Conservation (phyloP, 2,797 vertebrate species). For the Trachurus trachurus region DNA sequence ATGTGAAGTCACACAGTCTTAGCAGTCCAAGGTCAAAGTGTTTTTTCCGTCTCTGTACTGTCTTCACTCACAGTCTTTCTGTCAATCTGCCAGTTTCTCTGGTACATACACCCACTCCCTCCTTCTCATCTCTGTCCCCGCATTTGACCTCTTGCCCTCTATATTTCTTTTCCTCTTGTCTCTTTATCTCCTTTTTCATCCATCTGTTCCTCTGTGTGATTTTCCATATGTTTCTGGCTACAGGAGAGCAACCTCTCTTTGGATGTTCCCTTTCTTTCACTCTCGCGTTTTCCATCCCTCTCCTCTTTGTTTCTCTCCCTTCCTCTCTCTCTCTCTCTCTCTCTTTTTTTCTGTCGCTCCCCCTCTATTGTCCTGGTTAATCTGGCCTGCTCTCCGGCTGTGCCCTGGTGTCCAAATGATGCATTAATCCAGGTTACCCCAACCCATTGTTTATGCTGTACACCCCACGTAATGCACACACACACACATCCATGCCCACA, state of each 20-base stretch:
- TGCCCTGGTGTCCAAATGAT: conserved; percentile 74
- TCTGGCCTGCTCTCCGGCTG: conserved; percentile 64
- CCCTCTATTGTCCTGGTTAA: conserved; percentile 65
- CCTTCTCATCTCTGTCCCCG: conserved; percentile 13
- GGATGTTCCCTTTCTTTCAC: not conserved
- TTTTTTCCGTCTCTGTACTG: conserved; percentile 13
- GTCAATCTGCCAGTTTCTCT: conserved; percentile 52
- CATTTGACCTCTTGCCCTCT: conserved; percentile 31
- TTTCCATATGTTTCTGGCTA: not conserved
- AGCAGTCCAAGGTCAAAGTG: conserved; percentile 65
- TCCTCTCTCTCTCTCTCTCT: not conserved
- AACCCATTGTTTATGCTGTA: conserved; percentile 68
- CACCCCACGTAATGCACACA: conserved; percentile 34
- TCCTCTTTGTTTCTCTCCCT: not conserved
- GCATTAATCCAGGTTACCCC: conserved; percentile 79
- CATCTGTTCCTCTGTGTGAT: not conserved
- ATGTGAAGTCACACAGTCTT: conserved; percentile 4
- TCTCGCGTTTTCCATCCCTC: conserved; percentile 5
- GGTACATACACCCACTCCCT: conserved; percentile 17
- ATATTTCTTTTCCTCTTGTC: conserved; percentile 6
- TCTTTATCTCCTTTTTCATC: conserved; percentile 16
- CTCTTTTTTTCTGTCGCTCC: not conserved
- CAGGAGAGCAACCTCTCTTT: conserved; percentile 10
- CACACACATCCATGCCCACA: conserved; percentile 1
- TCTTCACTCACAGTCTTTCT: conserved; percentile 31